Evolutionary conservation across 2,113 vertebrate genomes (phyloP), one percentile per base, ranked within the genome.

Genomic region (Myanophis thanlyinensis): DNA sequence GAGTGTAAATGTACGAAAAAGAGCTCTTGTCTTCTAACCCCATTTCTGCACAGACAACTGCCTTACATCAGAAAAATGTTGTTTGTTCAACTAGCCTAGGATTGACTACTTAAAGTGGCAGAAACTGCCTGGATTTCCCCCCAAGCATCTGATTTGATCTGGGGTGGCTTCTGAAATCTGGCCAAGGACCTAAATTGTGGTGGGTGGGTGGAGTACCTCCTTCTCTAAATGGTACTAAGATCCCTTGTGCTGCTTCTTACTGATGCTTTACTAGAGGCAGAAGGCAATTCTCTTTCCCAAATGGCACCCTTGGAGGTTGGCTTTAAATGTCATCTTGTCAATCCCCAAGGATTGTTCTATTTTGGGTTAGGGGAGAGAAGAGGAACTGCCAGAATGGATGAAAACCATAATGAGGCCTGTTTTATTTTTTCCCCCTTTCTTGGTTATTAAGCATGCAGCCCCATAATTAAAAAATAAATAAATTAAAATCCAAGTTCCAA

Each of bases 1-100:
- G 30, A 3, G 0, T 91, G 94, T 87, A 85, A 46, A 86, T 30
- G 67, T 91, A 22, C 0, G 5, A 52, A 47, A 2, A 18, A 90
- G 59, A n/a, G 86, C 0, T 27, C 0, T 51, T 88, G 59, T 80
- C 22, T 25, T 67, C 30, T 2, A 0, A 15, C 35, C n/a, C 30
- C 62, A n/a, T 62, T 62, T n/a, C 30, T 2, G 40, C 2, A 40
- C 27, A 62, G 59, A 13, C 30, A 67, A n/a, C 15, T 80, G 35
- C 7, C 7, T 80, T 80, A 80, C 6, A 80, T 80, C 67, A 80
- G 67, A 80, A 80, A 80, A 15, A 9, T 8, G 18, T 18, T 44
- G 18, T 80, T 80, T 80, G 15, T 8, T 80, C 35, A 40, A 44
- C 73, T 22, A 80, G 18, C 6, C 73, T 22, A 40, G 13, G 40